Evolutionary conservation across 2,113 vertebrate genomes (phyloP).

Genomic region (Nipponia nippon): DNA sequence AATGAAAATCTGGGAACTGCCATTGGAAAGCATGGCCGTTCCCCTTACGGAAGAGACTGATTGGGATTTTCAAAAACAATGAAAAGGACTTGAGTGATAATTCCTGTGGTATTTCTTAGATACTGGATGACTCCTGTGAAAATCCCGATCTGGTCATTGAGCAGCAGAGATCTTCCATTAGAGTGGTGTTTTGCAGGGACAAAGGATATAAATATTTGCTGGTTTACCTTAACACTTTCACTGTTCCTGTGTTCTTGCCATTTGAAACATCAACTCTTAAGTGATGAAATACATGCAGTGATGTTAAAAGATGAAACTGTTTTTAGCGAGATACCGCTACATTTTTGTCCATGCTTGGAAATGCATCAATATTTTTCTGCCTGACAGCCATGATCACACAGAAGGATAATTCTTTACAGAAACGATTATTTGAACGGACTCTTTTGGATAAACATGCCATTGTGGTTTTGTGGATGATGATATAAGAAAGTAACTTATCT

Average conservation of each 20-base stretch:
- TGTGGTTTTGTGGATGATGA: neutral
- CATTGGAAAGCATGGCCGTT: neutral
- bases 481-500: neutral
- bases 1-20: neutral
- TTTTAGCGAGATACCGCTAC: neutral
- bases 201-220: neutral
- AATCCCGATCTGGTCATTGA: neutral
- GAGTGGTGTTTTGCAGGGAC: neutral
- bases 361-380: neutral
- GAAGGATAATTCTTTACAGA: neutral
- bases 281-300: neutral
- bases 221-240: neutral
- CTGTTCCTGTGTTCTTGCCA: neutral
- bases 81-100: neutral
- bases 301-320: neutral
- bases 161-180: neutral
- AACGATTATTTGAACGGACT: neutral
- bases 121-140: neutral
- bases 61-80: neutral
- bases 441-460: neutral
- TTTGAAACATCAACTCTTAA: neutral
- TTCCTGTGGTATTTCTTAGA: neutral
- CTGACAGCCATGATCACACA: neutral
- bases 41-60: neutral
- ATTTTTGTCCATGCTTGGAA: neutral